Conservation (phyloP, 2,113 vertebrate genomes). For the Eudyptes chrysolophus region DNA sequence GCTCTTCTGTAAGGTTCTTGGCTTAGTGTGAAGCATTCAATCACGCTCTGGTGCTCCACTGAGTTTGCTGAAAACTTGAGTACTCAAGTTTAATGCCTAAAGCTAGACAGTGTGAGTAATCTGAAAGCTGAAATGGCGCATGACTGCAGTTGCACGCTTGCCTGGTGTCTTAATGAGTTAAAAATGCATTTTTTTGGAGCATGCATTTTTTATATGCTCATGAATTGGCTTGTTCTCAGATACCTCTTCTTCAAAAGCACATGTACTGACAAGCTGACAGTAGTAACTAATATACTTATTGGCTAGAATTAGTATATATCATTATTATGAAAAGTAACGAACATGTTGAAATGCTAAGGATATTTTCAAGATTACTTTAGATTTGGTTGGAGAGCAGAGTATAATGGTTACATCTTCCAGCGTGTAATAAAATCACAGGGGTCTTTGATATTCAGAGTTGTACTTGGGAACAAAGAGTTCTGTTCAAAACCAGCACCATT, state of each 20-base stretch:
- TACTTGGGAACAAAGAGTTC: not conserved
- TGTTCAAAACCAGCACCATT: not conserved
- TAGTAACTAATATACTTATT: not conserved
- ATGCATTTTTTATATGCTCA: not conserved
- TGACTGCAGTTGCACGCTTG: not conserved
- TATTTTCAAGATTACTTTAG: not conserved
- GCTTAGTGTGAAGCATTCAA: not conserved
- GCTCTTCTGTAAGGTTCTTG: not conserved
- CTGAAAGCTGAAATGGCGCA: not conserved
- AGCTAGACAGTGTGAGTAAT: not conserved
- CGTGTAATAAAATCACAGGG: not conserved
- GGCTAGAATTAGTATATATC: constrained; percentile 29
- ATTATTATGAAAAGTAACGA: constrained; percentile 5
- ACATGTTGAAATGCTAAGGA: not conserved
- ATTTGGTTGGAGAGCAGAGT: not conserved
- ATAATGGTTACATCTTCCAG: not conserved
- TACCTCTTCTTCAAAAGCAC: not conserved
- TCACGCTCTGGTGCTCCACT: not conserved
- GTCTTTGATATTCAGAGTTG: not conserved
- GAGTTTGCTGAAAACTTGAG: not conserved
- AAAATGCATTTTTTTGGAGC: not conserved
- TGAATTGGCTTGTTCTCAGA: not conserved
- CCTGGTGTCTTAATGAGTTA: not conserved
- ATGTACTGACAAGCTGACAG: not conserved
- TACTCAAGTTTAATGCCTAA: not conserved